Evolutionary conservation across 2,113 vertebrate genomes (phyloP).

Genomic region (Athene noctua): DNA sequence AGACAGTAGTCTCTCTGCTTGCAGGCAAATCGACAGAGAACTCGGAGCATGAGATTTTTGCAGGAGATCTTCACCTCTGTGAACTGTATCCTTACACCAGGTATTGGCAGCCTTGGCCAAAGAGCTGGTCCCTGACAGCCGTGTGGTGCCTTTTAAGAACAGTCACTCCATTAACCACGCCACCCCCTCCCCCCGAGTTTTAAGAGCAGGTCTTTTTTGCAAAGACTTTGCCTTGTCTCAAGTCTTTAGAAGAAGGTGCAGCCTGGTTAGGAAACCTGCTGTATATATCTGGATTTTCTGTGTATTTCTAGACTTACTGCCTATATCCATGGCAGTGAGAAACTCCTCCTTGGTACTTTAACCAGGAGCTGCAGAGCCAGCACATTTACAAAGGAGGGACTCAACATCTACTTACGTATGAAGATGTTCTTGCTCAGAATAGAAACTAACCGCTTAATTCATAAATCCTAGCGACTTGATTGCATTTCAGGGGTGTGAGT

Average conservation of each 20-base stretch:
- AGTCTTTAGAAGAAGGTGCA: not conserved
- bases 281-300: not conserved
- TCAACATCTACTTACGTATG: not conserved
- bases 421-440: not conserved
- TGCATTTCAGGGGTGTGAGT: not conserved
- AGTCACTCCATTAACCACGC: not conserved
- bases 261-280: not conserved
- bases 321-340: not conserved
- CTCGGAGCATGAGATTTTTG: conserved; percentile 57
- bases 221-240: not conserved
- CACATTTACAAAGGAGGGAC: not conserved
- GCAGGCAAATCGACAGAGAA: conserved; percentile 71
- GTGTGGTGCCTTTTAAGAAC: not conserved
- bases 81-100: conserved; percentile 70
- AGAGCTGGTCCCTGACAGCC: not conserved
- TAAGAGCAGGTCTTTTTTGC: not conserved
- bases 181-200: not conserved
- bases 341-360: not conserved
- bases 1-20: not conserved
- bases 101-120: not conserved
- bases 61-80: conserved; percentile 55
- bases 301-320: not conserved
- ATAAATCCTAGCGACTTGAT: not conserved
- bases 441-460: not conserved
- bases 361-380: not conserved